Conservation (phyloP, 2,113 vertebrate genomes). For the Hypocryptadius cinnamomeus region DNA sequence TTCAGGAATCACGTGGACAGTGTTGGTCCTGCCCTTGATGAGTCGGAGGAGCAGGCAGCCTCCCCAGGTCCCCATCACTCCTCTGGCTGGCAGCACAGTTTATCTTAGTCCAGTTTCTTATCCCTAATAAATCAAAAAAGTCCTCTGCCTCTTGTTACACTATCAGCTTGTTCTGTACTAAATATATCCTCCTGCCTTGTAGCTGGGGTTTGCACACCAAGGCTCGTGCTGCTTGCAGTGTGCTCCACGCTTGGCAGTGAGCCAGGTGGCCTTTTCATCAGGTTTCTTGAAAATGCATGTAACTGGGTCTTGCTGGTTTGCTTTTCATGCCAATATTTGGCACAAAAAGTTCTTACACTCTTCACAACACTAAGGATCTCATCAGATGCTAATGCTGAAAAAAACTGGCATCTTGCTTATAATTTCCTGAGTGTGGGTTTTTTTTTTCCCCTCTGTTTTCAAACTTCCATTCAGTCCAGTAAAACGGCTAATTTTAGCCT, state of each 20-base stretch:
- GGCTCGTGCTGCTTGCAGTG: rapidly evolving
- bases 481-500: neutral
- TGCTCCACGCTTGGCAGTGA: neutral
- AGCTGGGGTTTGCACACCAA: neutral
- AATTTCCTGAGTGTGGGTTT: neutral
- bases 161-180: neutral
- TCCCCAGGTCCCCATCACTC: neutral
- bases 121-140: neutral
- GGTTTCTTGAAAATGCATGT: neutral
- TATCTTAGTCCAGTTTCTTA: neutral
- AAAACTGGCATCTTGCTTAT: neutral
- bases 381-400: neutral
- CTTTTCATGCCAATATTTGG: neutral
- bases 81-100: neutral
- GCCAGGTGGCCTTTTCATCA: rapidly evolving
- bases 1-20: neutral
- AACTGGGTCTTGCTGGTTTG: neutral
- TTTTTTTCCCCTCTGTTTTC: neutral
- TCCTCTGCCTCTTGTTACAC: neutral
- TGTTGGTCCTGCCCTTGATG: neutral
- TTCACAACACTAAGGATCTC: neutral
- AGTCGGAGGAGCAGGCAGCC: neutral
- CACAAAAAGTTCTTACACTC: neutral
- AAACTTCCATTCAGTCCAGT: neutral
- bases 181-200: neutral